These are phyloP conservation scores for Metacarcinus magister DNA, from an alignment of 2,888 invertebrate genomes.

Conservation along the genomic window DNA sequence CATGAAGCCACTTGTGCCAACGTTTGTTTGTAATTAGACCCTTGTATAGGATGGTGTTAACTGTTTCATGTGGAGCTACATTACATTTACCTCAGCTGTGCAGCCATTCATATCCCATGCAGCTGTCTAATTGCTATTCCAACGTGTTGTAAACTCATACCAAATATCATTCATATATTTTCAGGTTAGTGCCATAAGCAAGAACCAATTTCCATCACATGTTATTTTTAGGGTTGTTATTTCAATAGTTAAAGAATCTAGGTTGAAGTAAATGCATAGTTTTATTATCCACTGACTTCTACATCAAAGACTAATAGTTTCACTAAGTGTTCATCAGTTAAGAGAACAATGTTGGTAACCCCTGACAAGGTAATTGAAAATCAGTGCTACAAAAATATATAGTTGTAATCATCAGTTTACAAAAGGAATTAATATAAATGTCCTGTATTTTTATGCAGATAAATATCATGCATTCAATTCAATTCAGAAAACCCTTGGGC, in stretches of 20 bases:
- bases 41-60: constrained; percentile 58
- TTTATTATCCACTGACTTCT: constrained; percentile 64
- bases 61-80: constrained; percentile 52
- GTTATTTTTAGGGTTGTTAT: constrained; percentile 80
- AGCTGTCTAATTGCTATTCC: constrained; percentile 76
- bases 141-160: constrained; percentile 73
- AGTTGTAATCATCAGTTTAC: neutral
- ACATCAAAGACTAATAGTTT: neutral
- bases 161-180: constrained; percentile 80
- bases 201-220: constrained; percentile 78
- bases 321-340: neutral
- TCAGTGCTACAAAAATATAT: neutral
- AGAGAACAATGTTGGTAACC: neutral
- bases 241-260: constrained; percentile 77
- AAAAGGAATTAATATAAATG: neutral
- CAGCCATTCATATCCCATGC: constrained; percentile 68
- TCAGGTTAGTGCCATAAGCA: constrained; percentile 81
- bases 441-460: neutral
- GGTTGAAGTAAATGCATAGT: constrained; percentile 71
- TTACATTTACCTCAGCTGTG: neutral
- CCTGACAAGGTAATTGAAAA: neutral
- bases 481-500: neutral
- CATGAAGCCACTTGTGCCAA: constrained; percentile 78
- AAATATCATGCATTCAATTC: neutral
- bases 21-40: constrained; percentile 72